Percentiles rank a stretch among this genome's conserved stretches.
Evolutionary conservation across 2,888 invertebrate species (phyloP).

Genomic region (Sarcophaga caerulescens): DNA sequence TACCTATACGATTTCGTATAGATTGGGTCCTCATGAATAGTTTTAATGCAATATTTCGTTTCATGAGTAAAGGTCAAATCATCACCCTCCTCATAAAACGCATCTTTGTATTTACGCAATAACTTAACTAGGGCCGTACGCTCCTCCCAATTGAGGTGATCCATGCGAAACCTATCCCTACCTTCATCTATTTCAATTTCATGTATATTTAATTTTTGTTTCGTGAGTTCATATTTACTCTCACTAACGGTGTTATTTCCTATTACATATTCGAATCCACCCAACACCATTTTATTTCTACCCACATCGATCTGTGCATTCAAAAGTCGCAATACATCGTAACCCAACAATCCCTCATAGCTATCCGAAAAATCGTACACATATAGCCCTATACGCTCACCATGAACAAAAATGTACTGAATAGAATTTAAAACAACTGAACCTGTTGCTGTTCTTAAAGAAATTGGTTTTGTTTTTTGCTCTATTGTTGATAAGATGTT

Average conservation of each 20-base stretch:
- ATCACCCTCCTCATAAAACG: not conserved
- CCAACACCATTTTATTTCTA: not conserved
- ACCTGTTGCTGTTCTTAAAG: slow-evolving; percentile 39
- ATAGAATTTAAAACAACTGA: not conserved
- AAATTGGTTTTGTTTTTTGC: slow-evolving; percentile 3
- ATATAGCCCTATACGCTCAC: slow-evolving; percentile 16
- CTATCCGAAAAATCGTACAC: slow-evolving; percentile 45
- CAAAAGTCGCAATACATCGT: too few species aligned
- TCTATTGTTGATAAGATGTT: too few species aligned
- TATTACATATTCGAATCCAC: not conserved
- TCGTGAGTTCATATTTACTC: too few species aligned
- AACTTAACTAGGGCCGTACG: not conserved
- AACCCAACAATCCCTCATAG: slow-evolving; percentile 26
- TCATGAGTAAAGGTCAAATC: not conserved
- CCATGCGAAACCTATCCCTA: not conserved
- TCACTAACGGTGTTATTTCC: not conserved
- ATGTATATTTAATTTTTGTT: too few species aligned
- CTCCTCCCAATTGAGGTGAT: slow-evolving; percentile 8
- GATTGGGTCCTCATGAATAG: not conserved
- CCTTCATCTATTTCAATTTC: too few species aligned
- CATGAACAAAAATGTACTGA: slow-evolving; percentile 16
- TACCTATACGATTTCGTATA: not conserved
- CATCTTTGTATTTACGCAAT: not conserved
- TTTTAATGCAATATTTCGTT: not conserved
- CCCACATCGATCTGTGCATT: too few species aligned